Conservation (phyloP, 2,888 invertebrate genomes). For the Ophion costatus region DNA sequence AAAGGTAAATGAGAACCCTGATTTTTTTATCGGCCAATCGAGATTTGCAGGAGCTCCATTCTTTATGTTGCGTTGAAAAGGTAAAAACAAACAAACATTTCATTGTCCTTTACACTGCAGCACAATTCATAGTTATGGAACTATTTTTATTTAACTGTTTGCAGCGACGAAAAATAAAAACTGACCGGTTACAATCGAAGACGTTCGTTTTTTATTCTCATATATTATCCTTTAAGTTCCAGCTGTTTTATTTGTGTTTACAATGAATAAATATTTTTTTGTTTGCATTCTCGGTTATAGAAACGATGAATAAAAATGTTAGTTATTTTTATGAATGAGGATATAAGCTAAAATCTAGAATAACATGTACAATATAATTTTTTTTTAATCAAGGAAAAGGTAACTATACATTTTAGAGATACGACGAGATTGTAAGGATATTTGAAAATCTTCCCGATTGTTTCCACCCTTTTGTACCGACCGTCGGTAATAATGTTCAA, state of each 20-base stretch:
- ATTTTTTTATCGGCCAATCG: slow-evolving; percentile 1
- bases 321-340: background rate
- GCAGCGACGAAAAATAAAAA: background rate
- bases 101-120: background rate
- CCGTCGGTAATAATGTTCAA: background rate
- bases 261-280: background rate
- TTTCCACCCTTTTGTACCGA: background rate
- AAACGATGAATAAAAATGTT: background rate
- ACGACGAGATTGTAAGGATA: background rate
- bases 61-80: background rate
- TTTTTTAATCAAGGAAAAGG: background rate
- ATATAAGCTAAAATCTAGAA: background rate
- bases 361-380: background rate
- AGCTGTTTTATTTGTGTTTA: background rate
- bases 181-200: background rate
- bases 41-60: background rate
- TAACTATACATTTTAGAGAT: background rate
- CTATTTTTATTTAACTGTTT: background rate
- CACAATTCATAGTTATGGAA: background rate
- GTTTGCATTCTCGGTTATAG: background rate
- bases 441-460: background rate
- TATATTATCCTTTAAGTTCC: background rate
- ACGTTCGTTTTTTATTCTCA: background rate
- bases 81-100: background rate
- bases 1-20: background rate